Evolutionary conservation across 2,113 vertebrate species (phyloP).

Genomic region (Coturnix japonica): DNA sequence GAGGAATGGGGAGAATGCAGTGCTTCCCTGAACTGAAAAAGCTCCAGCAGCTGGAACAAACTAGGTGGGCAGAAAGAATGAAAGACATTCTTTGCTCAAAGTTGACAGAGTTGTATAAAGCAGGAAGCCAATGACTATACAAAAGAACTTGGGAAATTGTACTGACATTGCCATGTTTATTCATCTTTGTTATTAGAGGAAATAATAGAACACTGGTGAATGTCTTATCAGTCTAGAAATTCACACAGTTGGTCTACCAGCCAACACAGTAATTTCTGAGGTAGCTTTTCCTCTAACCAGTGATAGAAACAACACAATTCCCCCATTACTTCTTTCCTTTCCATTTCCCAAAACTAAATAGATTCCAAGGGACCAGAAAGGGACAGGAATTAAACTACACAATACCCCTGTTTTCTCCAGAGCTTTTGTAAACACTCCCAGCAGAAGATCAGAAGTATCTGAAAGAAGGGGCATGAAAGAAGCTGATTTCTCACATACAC

Average conservation of each 20-base stretch:
- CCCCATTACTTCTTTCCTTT: background rate
- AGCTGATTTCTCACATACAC: background rate
- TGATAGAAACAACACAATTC: background rate
- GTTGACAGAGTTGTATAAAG: background rate
- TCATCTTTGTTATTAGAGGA: background rate
- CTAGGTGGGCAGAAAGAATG: background rate
- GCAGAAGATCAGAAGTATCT: background rate
- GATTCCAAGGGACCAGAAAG: background rate
- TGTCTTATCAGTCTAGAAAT: background rate
- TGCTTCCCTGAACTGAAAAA: background rate
- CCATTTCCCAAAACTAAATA: background rate
- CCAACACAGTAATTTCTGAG: background rate
- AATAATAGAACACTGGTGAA: background rate
- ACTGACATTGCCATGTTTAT: background rate
- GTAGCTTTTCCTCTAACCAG: background rate
- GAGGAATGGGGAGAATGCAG: background rate
- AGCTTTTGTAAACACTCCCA: background rate
- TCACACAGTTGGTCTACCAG: rapidly evolving
- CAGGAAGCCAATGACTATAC: background rate
- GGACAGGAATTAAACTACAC: background rate
- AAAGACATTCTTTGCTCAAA: background rate
- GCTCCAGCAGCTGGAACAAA: background rate
- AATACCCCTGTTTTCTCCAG: background rate
- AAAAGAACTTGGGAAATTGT: background rate
- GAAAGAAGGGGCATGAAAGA: background rate